Evolutionary conservation across 1,140 invertebrate species (phyloP).

Genomic region (Psix sp.): DNA sequence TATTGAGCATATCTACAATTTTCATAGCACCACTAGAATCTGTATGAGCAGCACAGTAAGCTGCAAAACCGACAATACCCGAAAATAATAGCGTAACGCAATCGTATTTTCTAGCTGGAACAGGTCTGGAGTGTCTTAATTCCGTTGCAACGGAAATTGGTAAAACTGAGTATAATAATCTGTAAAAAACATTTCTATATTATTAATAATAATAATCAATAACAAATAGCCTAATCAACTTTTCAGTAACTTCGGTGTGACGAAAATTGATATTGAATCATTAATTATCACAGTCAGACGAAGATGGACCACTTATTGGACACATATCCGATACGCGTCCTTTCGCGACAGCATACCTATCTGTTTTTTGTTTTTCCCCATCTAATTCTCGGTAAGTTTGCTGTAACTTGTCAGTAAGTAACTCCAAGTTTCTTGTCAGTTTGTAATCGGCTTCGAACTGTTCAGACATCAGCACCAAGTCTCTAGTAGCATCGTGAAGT

Average conservation of each 20-base stretch:
- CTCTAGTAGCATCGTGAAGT: slow-evolving; percentile 96
- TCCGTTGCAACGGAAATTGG: slow-evolving; percentile 96
- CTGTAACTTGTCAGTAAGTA: slow-evolving; percentile 97
- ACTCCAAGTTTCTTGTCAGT: slow-evolving; percentile 95
- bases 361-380: slow-evolving; percentile 97
- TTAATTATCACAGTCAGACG: too few relatives aligned
- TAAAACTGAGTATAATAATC: slow-evolving; percentile 94
- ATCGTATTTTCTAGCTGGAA: slow-evolving; percentile 90
- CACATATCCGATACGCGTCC: too few relatives aligned
- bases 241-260: too few relatives aligned
- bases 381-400: slow-evolving; percentile 96
- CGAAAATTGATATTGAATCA: too few relatives aligned
- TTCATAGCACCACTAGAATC: slow-evolving; percentile 93
- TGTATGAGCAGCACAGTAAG: slow-evolving; percentile 90
- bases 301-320: too few relatives aligned
- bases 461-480: slow-evolving; percentile 97
- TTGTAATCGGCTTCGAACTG: slow-evolving; percentile 99
- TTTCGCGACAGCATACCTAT: too few relatives aligned
- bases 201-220: too few relatives aligned
- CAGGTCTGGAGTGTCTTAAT: slow-evolving; percentile 91
- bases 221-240: too few relatives aligned
- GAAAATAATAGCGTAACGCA: slow-evolving; percentile 94
- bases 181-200: slow-evolving; percentile 67
- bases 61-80: slow-evolving; percentile 94
- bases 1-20: slow-evolving; percentile 93